Base-by-base conservation (phyloP, 2,113 vertebrate genomes). In the Albula goreensis region DNA sequence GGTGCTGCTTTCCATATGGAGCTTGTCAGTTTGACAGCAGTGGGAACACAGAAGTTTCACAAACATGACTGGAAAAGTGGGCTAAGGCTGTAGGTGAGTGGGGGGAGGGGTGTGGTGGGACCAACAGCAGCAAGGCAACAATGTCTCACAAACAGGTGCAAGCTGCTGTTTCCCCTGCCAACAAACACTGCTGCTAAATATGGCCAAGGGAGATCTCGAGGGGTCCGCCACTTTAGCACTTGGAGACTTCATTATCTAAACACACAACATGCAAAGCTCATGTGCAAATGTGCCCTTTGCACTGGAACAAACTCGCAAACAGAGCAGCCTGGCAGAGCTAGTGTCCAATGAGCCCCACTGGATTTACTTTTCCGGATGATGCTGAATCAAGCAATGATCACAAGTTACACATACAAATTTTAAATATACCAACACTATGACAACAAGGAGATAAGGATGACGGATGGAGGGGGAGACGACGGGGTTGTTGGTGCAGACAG, bases 171-270 rank as follows among this genome's bases (percentile, higher is more conserved):
- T 78, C 10, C 7, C 7, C 13, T 13, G 52, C 49, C 31, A 50
- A 22, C n/a, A n/a, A 77, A n/a, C 66, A n/a, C 25, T 48, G 22
- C 63, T 17, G 83, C 83, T 66, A 83, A 49, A n/a, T 83, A 60
- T 10, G 17, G 41, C 56, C 19, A 25, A 11, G 19, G 25, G 3
- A 41, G 50, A 7, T 22, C 51, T 50, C 31, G n/a, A 19, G 8
- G 52, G 25, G 5, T 74, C 70, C 50, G 74, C 70, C 83, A 48
- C 83, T 25, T 15, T 17, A 22, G 31, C 0, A 48, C 57, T 25
- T 50, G 74, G 66, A 48, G 74, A 56, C 70, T 22, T 49, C 48
- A 78, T 78, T 53, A 85, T 17, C 51, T 70, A 78, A 57, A 78
- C 17, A 57, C 83, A 51, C 22, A n/a, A 11, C 0, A 25, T 7